A percentile compares a stretch with the other conserved stretches of the same genome.
These are phyloP conservation scores for Euura lappo DNA, from an alignment of 1,140 invertebrate species.

Conservation along the genomic window DNA sequence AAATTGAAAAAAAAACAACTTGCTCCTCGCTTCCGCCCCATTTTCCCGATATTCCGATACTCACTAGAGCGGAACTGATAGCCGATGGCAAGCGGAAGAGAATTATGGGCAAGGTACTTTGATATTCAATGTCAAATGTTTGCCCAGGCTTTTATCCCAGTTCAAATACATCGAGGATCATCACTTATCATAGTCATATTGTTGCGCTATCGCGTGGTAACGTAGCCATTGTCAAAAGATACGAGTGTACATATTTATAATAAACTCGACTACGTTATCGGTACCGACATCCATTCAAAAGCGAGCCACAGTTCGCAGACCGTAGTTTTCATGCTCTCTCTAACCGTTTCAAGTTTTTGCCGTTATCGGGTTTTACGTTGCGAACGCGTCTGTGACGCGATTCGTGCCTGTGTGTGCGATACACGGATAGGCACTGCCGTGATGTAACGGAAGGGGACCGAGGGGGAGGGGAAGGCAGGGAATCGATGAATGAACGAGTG, in stretches of 20 bases:
- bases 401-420: background rate
- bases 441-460: background rate
- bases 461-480: background rate
- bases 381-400: background rate
- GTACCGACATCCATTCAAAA: background rate
- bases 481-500: constrained; percentile 7
- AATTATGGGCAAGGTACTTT: constrained; percentile 10
- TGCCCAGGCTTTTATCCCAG: background rate
- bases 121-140: constrained; percentile 5
- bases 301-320: too few relatives aligned
- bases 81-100: background rate
- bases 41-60: background rate
- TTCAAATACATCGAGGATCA: constrained; percentile 9
- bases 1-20: too few relatives aligned
- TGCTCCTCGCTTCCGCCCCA: too few relatives aligned
- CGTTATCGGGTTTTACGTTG: background rate
- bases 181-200: constrained; percentile 11
- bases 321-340: too few relatives aligned
- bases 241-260: background rate
- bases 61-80: background rate
- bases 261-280: background rate
- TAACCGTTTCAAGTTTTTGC: background rate
- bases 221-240: background rate
- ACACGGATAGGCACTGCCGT: background rate
- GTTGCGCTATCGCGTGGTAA: background rate